Base-by-base conservation (phyloP, 2,113 vertebrate species). In the Alosa alosa region DNA sequence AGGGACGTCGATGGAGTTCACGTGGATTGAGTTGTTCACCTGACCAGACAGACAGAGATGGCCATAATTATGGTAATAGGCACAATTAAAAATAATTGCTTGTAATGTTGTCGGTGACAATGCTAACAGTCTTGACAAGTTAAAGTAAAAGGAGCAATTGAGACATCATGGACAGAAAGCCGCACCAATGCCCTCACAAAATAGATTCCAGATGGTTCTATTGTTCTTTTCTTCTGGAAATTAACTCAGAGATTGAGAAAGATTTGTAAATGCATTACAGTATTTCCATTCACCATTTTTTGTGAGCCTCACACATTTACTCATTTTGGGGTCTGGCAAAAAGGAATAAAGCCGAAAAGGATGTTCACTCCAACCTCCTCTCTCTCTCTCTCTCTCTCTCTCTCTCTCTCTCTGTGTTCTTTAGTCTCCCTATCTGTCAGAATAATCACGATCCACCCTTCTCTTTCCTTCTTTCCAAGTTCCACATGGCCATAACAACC, bases 1-100 rank as follows among this genome's bases (percentile, higher is more conserved):
- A 82, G 94, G 96, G 68, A 98, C 95, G 83, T 96, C 94, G 86
- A 99, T 84, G 49, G 97, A 96, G 93, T 99, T 99, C 81, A 99
- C 95, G 10, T 95, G 86, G 88, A 99, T 95, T 20, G 96, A 96
- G 85, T 96, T 96, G 91, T 99, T 98, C 5, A 96, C 95, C 98
- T 99, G 86, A 9, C 22, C 49, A 86, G 22, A 83, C 10, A 86
- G 39, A 78, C 83, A 22, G n/a, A 7, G n/a, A 11, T 31, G 49
- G 45, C 18, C 13, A 41, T 72, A 9, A 84, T 81, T 72, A 49
- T 36, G 18, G 83, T 68, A 82, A 84, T 72, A 81, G 41, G 81
- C 25, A 11, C 31, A 49, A 2, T 84, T 57, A 52, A 81, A 46
- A 44, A 78, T 60, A 50, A 55, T 83, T 52, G 50, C 72, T 78